A percentile compares a stretch with the other conserved stretches of the same genome.
Conservation (phyloP, 2,888 invertebrate genomes). For the Tiliacea citrago region DNA sequence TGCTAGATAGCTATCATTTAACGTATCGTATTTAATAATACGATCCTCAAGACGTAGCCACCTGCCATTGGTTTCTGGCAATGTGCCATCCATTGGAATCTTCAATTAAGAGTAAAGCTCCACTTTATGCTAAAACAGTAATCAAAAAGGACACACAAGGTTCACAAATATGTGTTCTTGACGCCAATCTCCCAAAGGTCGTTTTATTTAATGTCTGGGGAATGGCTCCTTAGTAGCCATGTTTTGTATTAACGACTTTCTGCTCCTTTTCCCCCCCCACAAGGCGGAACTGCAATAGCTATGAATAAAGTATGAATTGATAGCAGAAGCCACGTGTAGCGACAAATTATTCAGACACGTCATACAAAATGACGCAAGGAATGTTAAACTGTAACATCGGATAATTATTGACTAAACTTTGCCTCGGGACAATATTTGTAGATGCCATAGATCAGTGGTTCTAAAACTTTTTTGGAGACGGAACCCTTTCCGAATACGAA, state of each 20-base stretch:
- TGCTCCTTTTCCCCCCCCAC: conserved; percentile 20
- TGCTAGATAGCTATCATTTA: neutral
- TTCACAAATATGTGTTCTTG: conserved; percentile 19
- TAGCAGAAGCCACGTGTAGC: conserved; percentile 29
- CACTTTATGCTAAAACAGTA: conserved; percentile 14
- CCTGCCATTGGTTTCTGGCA: conserved; percentile 23
- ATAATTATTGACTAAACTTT: conserved; percentile 20
- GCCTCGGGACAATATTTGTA: conserved; percentile 10
- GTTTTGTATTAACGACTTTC: conserved; percentile 13
- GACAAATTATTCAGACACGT: conserved; percentile 26
- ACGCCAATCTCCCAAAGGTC: conserved; percentile 30
- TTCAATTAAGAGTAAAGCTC: conserved; percentile 21
- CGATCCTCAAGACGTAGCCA: neutral
- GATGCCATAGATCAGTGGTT: neutral
- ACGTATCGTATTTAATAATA: neutral
- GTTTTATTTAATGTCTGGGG: neutral
- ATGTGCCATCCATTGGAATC: conserved; percentile 19
- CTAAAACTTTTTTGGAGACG: no score
- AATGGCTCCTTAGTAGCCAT: neutral
- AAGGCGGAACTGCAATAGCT: neutral
- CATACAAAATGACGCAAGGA: conserved; percentile 39
- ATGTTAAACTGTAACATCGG: conserved; percentile 18
- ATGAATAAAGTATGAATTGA: conserved; percentile 49
- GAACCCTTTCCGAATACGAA: no score
- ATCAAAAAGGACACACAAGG: conserved; percentile 22